A percentile compares a stretch with the other conserved stretches of the same genome.
These are phyloP conservation scores for Cloeon dipterum DNA, from an alignment of 2,888 invertebrate species.

Conservation along the genomic window DNA sequence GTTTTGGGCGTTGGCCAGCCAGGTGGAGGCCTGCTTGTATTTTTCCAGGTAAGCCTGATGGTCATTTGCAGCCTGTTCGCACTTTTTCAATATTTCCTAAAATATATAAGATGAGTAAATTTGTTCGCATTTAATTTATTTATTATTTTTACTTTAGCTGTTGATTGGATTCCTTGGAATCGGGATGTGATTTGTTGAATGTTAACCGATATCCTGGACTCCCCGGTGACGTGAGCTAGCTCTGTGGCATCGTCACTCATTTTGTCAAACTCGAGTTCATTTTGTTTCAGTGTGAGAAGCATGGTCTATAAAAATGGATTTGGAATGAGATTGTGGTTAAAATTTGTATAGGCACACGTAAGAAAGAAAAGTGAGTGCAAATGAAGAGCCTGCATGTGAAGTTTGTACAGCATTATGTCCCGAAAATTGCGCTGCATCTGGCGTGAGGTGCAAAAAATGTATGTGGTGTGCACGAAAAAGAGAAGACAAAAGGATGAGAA, in stretches of 20 bases:
- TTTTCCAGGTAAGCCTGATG: conserved; percentile 60
- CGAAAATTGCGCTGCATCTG: too few relatives aligned
- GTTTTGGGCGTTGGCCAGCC: conserved; percentile 51
- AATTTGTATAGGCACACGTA: too few relatives aligned
- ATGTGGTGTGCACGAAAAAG: too few relatives aligned
- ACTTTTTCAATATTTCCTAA: conserved; percentile 69
- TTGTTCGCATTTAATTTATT: background rate
- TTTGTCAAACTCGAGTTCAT: conserved; percentile 70
- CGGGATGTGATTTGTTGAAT: conserved; percentile 75
- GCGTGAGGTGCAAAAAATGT: too few relatives aligned
- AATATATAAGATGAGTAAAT: conserved; percentile 7
- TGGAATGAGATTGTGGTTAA: too few relatives aligned
- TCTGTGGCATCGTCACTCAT: conserved; percentile 68
- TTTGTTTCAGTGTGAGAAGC: conserved; percentile 52
- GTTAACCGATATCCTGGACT: conserved; percentile 65
- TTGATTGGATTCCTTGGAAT: conserved; percentile 72
- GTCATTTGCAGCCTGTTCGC: conserved; percentile 66
- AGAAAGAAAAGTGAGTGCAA: too few relatives aligned
- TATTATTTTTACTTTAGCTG: conserved; percentile 35
- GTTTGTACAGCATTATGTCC: too few relatives aligned
- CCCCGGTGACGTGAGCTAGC: conserved; percentile 55
- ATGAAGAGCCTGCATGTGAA: too few relatives aligned
- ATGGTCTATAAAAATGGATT: conserved; percentile 34
- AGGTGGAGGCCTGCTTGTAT: conserved; percentile 60
- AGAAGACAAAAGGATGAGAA: too few relatives aligned